Base-by-base conservation (phyloP, 2,888 invertebrate species). In the Sarcophaga carnaria region DNA sequence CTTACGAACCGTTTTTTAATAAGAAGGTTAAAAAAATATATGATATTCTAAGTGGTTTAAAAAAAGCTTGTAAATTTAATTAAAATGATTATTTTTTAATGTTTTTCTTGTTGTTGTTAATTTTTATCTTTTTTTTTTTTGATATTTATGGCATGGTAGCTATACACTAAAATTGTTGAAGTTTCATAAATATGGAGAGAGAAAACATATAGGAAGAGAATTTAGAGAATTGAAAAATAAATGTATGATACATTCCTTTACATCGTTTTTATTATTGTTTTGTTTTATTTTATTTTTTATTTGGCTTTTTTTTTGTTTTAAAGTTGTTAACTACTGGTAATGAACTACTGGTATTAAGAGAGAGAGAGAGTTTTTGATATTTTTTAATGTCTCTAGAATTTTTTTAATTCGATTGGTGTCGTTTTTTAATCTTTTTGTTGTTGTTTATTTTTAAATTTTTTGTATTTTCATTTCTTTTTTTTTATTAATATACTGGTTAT, bases 201-300 rank as follows among this genome's bases (percentile, higher is more conserved):
- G 37, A 37, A 37, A 37, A 37, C 6, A 64, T 4, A 27, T n/a
- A 27, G 70, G 49, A 54, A 54, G 14, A 80, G 22, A 67, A 37
- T 37, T 37, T 37, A 37, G 75, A 25, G 47, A 60, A 10, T 62
- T 59, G 27, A 67, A 69, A 78, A 76, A 54, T 64, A 67, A 62
- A 82, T 80, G 62, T 80, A 83, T 86, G 74, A 86, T 83, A 80
- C 83, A 86, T 83, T 86, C 80, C 82, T 71, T 76, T 59, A 60
- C 75, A 64, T 60, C 72, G 37, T 59, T 54, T 67, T 71, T 59
- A 82, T 3, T 37, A 10, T 37, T 37, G 37, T 37, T 37, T 37
- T 37, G 37, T 37, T 37, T 37, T 37, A 37, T 37, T 37, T 37
- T 37, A 2, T 2, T 37, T 8, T 37, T 37, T 8, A 8, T 37